Evolutionary conservation across 2,797 vertebrate species (phyloP).

Genomic region (Amblyraja radiata): DNA sequence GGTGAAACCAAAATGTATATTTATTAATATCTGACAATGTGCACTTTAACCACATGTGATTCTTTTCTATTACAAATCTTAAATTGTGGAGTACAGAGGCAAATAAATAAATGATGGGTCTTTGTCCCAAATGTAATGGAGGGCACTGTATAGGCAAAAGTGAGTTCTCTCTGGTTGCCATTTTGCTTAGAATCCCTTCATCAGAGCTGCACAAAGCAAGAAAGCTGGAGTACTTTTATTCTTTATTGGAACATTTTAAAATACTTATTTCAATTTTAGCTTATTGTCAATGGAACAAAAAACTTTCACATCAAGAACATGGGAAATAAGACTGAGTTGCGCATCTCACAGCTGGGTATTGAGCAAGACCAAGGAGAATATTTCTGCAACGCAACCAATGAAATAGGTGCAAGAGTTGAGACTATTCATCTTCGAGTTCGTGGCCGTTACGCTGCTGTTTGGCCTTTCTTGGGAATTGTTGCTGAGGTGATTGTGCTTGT

Average conservation of each 20-base stretch:
- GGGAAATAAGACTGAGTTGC: conserved; percentile 61
- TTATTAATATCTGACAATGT: no score
- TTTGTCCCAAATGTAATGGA: no score
- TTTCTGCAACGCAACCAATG: conserved; percentile 59
- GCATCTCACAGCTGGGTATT: conserved; percentile 58
- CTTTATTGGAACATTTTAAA: background rate
- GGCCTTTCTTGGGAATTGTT: conserved; percentile 96
- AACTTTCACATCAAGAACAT: conserved; percentile 61
- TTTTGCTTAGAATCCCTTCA: background rate
- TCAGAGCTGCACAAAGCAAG: background rate
- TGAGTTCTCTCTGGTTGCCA: no score
- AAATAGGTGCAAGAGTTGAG: conserved; percentile 38
- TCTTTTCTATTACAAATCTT: no score
- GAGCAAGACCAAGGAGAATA: conserved; percentile 66
- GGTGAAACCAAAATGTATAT: no score
- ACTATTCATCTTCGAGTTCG: conserved; percentile 71
- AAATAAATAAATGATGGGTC: no score
- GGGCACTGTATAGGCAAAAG: no score
- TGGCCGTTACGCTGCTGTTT: conserved; percentile 82
- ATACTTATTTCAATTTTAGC: conserved; percentile 45
- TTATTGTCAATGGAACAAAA: conserved; percentile 60
- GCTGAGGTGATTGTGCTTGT: conserved; percentile 88
- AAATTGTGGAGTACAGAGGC: no score
- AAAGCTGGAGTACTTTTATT: background rate
- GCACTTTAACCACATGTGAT: no score